Base-by-base conservation (phyloP, 2,797 vertebrate genomes). In the Lagorchestes hirsutus region DNA sequence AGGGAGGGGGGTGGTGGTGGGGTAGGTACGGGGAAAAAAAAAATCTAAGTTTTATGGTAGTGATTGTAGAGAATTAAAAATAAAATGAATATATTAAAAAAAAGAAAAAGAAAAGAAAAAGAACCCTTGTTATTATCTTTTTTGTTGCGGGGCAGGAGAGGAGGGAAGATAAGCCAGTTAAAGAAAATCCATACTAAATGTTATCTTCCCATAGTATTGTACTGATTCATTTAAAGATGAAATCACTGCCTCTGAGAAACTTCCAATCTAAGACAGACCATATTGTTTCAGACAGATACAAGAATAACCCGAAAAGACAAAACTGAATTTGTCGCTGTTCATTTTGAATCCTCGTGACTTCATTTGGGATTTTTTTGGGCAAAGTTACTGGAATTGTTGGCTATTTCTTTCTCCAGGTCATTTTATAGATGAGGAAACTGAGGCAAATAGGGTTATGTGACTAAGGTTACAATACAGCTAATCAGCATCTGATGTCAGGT, bases 111-210 rank as follows among this genome's bases (percentile, higher is more conserved):
- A 6, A 52, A 52, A 52, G 5, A 6, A 52, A 52, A 62, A 55
- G 56, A 91, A 92, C 94, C 82, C 50, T 94, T 58, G 90, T 93
- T 95, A 94, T 92, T 82, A 90, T 90, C 90, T 67, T 93, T 54
- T 67, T 93, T 31, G 5, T 93, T 55, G 95, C 95, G 90, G 58
- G 29, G 56, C 18, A 4, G 0, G 55, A 59, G 1, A 2, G 11
- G 62, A 1, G 95, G 95, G 95, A 97, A 97, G 92, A 95, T 90
- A 34, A 96, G 55, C 87, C 91, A 92, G 97, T 97, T 94, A 95
- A 87, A 95, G 92, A 94, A 87, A 90, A 93, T 40, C 4, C 62
- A 74, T 16, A 0, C n/a, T 74, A 18, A 5, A 91, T 93, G 50
- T 55, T 95, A 31, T 52, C 55, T 97, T 92, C 93, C 59, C 54